A percentile compares a stretch with the other conserved stretches of the same genome.
Evolutionary conservation across 2,797 vertebrate genomes (phyloP).

Genomic region (Phoxinus dragarum): DNA sequence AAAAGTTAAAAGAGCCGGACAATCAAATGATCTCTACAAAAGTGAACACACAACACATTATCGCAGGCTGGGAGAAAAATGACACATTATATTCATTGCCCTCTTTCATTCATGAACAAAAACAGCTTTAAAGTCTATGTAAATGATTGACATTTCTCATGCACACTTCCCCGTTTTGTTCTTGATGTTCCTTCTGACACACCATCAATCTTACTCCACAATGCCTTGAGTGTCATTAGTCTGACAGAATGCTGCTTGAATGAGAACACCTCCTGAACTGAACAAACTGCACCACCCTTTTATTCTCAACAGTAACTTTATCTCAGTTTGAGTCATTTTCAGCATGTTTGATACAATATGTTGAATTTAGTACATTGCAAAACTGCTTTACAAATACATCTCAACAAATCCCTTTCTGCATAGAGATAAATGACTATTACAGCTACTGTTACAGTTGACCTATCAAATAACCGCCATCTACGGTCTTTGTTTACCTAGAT

Average conservation of each 20-base stretch:
- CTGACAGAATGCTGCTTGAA: neutral
- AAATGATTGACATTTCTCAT: neutral
- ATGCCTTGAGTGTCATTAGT: neutral
- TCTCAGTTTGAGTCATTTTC: neutral
- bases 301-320: neutral
- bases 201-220: neutral
- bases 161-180: neutral
- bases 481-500: neutral
- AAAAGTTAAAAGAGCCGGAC: neutral
- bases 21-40: neutral
- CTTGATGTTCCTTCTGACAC: neutral
- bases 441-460: neutral
- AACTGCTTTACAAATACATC: neutral
- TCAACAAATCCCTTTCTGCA: neutral
- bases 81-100: neutral
- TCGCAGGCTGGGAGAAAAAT: neutral
- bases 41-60: neutral
- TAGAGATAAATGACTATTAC: neutral
- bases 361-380: neutral
- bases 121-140: neutral
- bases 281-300: constrained; percentile 20
- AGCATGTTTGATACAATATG: neutral
- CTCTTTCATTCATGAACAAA: neutral
- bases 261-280: neutral
- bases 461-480: neutral